Conservation (phyloP, 2,888 invertebrate genomes). For the Acronicta alni region DNA sequence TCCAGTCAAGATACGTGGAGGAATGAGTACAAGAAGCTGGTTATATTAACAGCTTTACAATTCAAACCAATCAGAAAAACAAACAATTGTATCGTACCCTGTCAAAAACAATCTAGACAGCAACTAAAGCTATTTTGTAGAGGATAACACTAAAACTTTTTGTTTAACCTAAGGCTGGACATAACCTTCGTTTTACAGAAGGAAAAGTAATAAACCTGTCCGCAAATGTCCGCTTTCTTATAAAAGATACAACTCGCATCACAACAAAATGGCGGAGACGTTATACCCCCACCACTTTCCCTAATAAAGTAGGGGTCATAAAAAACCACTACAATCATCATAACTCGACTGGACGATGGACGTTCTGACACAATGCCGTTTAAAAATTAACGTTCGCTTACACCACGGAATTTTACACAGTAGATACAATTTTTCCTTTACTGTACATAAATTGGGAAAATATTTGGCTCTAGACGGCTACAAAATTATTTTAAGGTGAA, state of each 20-base stretch:
- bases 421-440: conserved; percentile 31
- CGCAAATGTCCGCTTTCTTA: conserved; percentile 72
- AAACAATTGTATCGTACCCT: conserved; percentile 2
- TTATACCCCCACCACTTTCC: conserved; percentile 74
- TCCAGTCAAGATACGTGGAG: not conserved
- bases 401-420: conserved; percentile 46
- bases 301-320: conserved; percentile 83
- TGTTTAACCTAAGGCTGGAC: conserved; percentile 59
- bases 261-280: conserved; percentile 70
- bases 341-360: conserved; percentile 74
- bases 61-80: not conserved
- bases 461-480: conserved; percentile 8
- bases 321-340: conserved; percentile 88
- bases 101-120: conserved; percentile 15
- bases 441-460: conserved; percentile 47
- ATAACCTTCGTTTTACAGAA: conserved; percentile 70
- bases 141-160: conserved; percentile 59
- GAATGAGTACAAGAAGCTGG: conserved; percentile 6
- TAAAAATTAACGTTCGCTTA: conserved; percentile 77
- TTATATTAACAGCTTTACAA: conserved; percentile 8
- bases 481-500: conserved; percentile 4
- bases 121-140: conserved; percentile 36
- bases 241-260: conserved; percentile 78
- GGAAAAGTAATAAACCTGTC: conserved; percentile 78
- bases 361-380: conserved; percentile 66